Percentiles rank a stretch among this genome's conserved stretches.
Conservation (phyloP, 1,140 invertebrate species). For the Sminthurides bifidus region DNA sequence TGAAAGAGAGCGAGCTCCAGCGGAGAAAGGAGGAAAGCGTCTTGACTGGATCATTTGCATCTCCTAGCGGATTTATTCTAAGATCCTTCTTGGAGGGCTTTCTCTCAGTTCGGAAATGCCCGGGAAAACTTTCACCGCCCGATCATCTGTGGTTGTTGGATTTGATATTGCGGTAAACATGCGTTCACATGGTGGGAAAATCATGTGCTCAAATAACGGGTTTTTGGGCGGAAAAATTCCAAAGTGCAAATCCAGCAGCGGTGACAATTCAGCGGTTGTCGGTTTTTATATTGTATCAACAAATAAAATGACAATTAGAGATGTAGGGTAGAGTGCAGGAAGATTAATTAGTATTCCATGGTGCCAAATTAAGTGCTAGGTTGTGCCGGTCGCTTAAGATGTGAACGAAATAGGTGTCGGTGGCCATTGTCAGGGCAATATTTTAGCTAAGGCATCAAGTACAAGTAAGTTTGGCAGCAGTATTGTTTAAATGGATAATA, state of each 20-base stretch:
- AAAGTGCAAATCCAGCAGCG: neutral
- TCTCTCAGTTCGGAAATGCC: neutral
- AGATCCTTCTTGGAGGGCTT: neutral
- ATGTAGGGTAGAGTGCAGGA: neutral
- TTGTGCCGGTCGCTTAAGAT: no score
- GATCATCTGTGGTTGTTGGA: neutral
- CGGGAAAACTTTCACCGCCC: neutral
- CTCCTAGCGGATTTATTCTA: no score
- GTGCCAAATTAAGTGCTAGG: no score
- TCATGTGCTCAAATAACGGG: neutral
- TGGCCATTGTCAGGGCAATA: no score
- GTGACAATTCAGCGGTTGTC: neutral
- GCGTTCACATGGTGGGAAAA: neutral
- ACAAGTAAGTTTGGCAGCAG: no score
- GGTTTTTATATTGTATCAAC: neutral
- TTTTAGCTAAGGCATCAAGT: no score
- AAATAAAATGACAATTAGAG: neutral
- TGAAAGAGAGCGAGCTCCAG: neutral
- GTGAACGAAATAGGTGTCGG: no score
- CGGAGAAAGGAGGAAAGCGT: neutral
- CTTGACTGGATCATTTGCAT: neutral
- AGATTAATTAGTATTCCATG: neutral
- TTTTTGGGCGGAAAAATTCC: constrained; percentile 4
- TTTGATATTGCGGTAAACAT: neutral
- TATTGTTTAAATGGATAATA: no score